Percentiles rank a stretch among this genome's conserved stretches.
Evolutionary conservation across 2,888 invertebrate species (phyloP).

Genomic region (Drosophila gaucha): DNA sequence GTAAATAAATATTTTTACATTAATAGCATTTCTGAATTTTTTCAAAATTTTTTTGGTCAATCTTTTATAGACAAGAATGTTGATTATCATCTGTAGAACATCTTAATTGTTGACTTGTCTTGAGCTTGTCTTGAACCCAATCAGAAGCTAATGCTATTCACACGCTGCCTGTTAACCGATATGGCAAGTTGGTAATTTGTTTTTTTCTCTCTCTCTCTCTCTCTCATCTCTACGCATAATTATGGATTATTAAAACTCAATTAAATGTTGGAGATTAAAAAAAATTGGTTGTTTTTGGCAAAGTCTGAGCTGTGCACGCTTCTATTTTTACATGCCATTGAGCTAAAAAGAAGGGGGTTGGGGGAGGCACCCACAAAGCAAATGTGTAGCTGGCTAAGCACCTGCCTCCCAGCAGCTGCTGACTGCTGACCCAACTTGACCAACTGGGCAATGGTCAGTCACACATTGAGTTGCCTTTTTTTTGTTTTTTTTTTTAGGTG

Average conservation of each 20-base stretch:
- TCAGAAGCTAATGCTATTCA: constrained; percentile 53
- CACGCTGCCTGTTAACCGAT: constrained; percentile 66
- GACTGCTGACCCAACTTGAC: constrained; percentile 37
- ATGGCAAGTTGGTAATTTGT: constrained; percentile 49
- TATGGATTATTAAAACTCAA: constrained; percentile 78
- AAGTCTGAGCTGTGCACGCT: constrained; percentile 27
- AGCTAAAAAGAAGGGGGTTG: background rate
- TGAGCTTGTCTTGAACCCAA: background rate
- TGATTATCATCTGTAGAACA: constrained; percentile 12
- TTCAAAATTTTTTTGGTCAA: background rate
- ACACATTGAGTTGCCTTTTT: constrained; percentile 38
- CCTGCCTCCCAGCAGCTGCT: constrained; percentile 43
- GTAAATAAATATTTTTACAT: background rate
- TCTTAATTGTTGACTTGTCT: constrained; percentile 34
- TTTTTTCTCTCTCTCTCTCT: background rate
- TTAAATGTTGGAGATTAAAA: constrained; percentile 55
- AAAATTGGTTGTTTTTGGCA: constrained; percentile 20
- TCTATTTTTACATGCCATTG: constrained; percentile 44
- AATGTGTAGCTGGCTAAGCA: constrained; percentile 32
- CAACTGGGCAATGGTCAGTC: constrained; percentile 37
- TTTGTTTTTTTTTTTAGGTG: constrained; percentile 23
- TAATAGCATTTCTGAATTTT: background rate
- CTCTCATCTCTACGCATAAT: constrained; percentile 57
- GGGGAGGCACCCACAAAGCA: constrained; percentile 51
- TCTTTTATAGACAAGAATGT: background rate